A percentile compares a stretch with the other conserved stretches of the same genome.
Conservation (phyloP, 2,797 vertebrate genomes). For the Parotocinclus haroldoi region DNA sequence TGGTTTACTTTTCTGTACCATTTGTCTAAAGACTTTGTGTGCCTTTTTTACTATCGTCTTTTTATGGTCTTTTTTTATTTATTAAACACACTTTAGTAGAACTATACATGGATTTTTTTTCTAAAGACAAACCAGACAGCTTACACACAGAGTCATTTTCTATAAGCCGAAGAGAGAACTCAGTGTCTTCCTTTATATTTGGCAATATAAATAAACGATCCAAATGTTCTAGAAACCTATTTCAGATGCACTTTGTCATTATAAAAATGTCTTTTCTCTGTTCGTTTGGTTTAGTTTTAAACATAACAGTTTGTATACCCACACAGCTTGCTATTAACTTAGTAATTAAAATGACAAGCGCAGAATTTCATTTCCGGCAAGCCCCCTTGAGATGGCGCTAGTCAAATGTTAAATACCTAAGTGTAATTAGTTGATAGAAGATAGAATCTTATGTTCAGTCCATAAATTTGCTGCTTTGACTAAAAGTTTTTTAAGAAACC, state of each 20-base stretch:
- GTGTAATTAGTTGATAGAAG: too few relatives aligned
- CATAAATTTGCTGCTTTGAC: too few relatives aligned
- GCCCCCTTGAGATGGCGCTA: too few relatives aligned
- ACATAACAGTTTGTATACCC: conserved; percentile 3
- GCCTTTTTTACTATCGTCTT: conserved; percentile 99
- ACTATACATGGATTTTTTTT: conserved; percentile 64
- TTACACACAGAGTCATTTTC: conserved; percentile 70
- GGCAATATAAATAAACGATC: conserved; percentile 84
- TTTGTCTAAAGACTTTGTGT: conserved; percentile 97
- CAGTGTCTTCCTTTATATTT: conserved; percentile 87
- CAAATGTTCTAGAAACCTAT: conserved; percentile 60
- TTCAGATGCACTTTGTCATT: conserved; percentile 51
- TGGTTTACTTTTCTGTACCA: conserved; percentile 87
- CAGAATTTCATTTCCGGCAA: too few relatives aligned
- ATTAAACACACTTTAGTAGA: conserved; percentile 79
- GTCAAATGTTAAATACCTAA: too few relatives aligned
- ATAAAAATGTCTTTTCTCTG: background rate
- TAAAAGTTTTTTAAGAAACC: background rate
- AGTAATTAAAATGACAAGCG: too few relatives aligned
- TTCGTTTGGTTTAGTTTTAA: background rate
- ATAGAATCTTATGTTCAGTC: too few relatives aligned
- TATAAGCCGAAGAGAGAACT: conserved; percentile 74
- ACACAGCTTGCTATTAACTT: conserved; percentile 5
- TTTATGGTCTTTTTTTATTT: conserved; percentile 84
- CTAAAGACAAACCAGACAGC: conserved; percentile 52